These are phyloP conservation scores for Plestiodon gilberti DNA, from an alignment of 2,113 vertebrate genomes.

Conservation along the genomic window DNA sequence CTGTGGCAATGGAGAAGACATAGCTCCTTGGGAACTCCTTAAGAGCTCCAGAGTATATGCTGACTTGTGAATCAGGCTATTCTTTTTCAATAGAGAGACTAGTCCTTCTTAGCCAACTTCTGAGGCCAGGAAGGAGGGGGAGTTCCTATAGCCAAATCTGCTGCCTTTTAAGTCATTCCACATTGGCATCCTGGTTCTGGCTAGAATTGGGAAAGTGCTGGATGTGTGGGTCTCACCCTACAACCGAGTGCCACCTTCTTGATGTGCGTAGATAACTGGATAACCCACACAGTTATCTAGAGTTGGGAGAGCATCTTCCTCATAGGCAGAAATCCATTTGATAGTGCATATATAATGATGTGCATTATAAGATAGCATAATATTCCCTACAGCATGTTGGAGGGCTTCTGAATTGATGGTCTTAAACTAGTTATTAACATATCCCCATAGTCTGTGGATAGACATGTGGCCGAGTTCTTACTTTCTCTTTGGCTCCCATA, in stretches of 20 bases:
- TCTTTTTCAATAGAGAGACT: no score
- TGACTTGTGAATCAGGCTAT: no score
- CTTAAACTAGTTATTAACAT: background rate
- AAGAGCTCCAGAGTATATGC: no score
- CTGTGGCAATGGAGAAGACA: no score
- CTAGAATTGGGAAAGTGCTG: no score
- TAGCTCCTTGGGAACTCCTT: no score
- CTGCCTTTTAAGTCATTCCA: no score
- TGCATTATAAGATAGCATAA: background rate
- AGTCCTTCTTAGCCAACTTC: no score
- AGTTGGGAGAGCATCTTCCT: background rate
- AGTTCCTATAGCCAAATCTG: no score
- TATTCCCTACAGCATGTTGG: background rate
- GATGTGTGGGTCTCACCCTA: background rate
- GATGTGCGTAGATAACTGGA: background rate
- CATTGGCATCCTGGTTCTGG: background rate
- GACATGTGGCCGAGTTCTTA: background rate
- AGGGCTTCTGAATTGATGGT: background rate
- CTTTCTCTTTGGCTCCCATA: background rate
- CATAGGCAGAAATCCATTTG: background rate
- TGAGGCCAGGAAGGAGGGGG: no score
- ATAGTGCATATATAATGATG: background rate
- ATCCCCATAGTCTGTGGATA: background rate
- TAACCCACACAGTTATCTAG: background rate
- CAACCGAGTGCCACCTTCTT: background rate